These are phyloP conservation scores for Emydura subglobosa DNA, from an alignment of 2,113 vertebrate genomes.

Conservation along the genomic window DNA sequence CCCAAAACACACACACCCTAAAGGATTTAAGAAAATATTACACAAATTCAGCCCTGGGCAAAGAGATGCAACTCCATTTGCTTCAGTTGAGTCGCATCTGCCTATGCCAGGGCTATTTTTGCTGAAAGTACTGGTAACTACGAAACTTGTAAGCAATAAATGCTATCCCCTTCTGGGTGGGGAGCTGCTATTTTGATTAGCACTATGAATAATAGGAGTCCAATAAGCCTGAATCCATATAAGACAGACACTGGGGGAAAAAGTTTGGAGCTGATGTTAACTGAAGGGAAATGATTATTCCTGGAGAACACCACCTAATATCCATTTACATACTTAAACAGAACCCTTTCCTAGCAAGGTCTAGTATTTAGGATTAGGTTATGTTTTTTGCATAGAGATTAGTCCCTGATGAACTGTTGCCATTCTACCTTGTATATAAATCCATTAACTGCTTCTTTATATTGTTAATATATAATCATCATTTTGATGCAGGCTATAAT, in stretches of 20 bases:
- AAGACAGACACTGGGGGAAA: not conserved
- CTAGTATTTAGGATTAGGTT: not conserved
- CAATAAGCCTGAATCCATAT: not conserved
- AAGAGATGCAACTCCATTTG: not conserved
- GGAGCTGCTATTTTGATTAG: not conserved
- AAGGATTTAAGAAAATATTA: not conserved
- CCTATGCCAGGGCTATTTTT: not conserved
- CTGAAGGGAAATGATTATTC: not conserved
- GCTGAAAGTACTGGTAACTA: not conserved
- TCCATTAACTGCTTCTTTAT: constrained; percentile 33
- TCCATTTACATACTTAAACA: not conserved
- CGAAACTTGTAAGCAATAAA: not conserved
- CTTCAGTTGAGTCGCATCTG: not conserved
- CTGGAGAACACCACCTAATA: not conserved
- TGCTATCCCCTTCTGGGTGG: not conserved
- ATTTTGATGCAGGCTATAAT: constrained; percentile 32
- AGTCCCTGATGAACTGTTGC: constrained; percentile 16
- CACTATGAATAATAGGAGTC: not conserved
- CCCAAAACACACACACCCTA: not conserved
- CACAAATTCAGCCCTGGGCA: not conserved
- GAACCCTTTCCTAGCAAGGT: not conserved
- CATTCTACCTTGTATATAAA: not conserved
- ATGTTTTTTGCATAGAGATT: not conserved
- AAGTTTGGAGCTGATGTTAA: not conserved
- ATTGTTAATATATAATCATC: constrained; percentile 39